A percentile compares a stretch with the other conserved stretches of the same genome.
Conservation (phyloP, 2,113 vertebrate genomes). For the Perca fluviatilis region DNA sequence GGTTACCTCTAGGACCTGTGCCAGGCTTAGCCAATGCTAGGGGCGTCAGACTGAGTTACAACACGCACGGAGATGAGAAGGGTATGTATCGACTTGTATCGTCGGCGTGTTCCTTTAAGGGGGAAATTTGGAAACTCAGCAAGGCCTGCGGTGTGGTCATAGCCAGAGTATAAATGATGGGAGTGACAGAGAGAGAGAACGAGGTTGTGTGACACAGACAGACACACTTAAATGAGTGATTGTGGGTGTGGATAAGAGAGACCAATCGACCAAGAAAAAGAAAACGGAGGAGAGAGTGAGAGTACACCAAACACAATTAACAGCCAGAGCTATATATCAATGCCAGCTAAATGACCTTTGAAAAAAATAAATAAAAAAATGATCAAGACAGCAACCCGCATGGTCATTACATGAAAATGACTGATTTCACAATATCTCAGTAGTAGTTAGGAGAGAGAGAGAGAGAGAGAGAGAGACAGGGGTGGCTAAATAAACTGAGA, state of each 20-base stretch:
- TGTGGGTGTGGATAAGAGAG: conserved; percentile 25
- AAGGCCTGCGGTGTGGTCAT: not conserved
- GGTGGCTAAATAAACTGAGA: not conserved
- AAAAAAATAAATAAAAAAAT: not conserved
- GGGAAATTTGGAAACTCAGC: conserved; percentile 27
- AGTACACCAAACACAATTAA: conserved; percentile 12
- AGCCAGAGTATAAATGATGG: conserved; percentile 41
- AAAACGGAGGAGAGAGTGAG: not conserved
- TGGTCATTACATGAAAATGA: conserved; percentile 20
- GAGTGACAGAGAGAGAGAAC: not conserved
- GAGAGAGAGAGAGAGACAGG: not conserved
- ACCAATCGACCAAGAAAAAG: conserved; percentile 7
- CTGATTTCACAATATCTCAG: not conserved
- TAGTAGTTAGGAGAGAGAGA: not conserved
- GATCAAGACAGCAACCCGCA: conserved; percentile 11
- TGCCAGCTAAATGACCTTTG: conserved; percentile 12
- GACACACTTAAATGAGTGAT: conserved; percentile 22
- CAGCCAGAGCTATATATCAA: conserved; percentile 7
- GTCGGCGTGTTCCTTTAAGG: not conserved
- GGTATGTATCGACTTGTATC: too few relatives aligned
- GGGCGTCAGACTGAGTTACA: too few relatives aligned
- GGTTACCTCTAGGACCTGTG: too few relatives aligned
- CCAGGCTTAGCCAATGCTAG: too few relatives aligned
- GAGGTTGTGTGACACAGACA: conserved; percentile 13
- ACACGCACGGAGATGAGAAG: too few relatives aligned